phyloP scores from a whole-genome alignment of 2,888 invertebrate genomes.

The Abscondita cerata region DNA sequence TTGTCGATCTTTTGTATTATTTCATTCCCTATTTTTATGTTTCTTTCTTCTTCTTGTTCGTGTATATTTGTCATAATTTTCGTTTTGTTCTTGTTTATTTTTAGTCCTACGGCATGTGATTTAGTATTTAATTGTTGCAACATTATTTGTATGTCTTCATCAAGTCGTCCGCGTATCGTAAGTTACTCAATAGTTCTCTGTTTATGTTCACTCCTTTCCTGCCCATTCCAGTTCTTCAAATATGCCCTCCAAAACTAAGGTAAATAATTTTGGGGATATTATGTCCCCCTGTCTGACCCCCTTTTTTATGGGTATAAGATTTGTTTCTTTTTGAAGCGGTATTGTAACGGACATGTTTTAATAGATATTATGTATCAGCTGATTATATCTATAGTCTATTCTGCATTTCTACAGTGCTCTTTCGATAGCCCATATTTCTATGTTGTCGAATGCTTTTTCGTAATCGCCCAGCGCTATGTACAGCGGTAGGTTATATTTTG shows the following conservation, averaged over 20 bases:
- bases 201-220: slow-evolving; percentile 13
- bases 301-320: slow-evolving; percentile 1
- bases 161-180: slow-evolving; percentile 7
- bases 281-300: slow-evolving; percentile 11
- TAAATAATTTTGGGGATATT: slow-evolving; percentile 11
- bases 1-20: slow-evolving; percentile 13
- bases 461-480: too few relatives aligned
- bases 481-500: slow-evolving; percentile 1
- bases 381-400: neutral
- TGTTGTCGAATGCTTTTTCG: neutral
- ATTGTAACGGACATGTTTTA: neutral
- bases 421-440: slow-evolving; percentile 1
- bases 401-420: neutral
- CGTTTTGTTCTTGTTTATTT: slow-evolving; percentile 12
- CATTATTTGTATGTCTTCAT: slow-evolving; percentile 11
- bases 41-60: neutral
- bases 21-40: slow-evolving; percentile 12
- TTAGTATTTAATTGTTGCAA: slow-evolving; percentile 5
- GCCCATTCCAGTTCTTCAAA: slow-evolving; percentile 10
- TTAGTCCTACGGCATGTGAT: slow-evolving; percentile 12
- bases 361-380: slow-evolving; percentile 4
- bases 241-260: slow-evolving; percentile 8
- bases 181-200: slow-evolving; percentile 12
- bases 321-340: slow-evolving; percentile 9
- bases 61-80: slow-evolving; percentile 11